Evolutionary conservation across 2,888 invertebrate species (phyloP), one percentile per base, ranked within the genome.

Genomic region (Clanis bilineata): DNA sequence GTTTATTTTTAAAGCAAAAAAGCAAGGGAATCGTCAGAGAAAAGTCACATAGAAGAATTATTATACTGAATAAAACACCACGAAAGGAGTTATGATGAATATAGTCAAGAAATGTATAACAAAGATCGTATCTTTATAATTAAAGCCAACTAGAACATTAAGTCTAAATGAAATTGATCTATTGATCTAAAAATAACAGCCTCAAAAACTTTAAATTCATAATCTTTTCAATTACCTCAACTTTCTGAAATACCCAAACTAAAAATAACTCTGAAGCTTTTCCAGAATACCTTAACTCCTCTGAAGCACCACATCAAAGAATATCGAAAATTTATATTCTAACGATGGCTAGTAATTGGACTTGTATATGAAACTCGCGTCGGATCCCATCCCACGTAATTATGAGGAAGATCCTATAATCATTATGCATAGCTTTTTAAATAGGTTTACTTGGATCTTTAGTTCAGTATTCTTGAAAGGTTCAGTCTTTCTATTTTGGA

Each of bases 281-380:
- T 81, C 79, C 63, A 77, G 73, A 36, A 38, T 15, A 45, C 12
- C 32, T 1, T 36, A 66, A n/a, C 41, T 71, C 71, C 54, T 63
- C 63, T 41, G 59, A 66, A 51, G 65, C 65, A 67, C 77, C 80
- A 76, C 80, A 74, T 77, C 73, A 69, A 80, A 80, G 79, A 80
- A 82, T 80, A 80, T 81, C 75, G 71, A 65, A 67, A 76, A 76
- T 82, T 79, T 80, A 76, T 82, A 80, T 82, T 80, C 78, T 83
- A 79, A 81, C 77, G 78, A 75, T 73, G 77, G 70, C 62, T 71
- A 72, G 76, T 83, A 82, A 83, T 83, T 85, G 80, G 78, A 79
- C 72, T 76, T 79, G 79, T 75, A 73, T 73, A 79, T 80, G 72
- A 76, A 69, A 66, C 62, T 65, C 56, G 57, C 63, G 61, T 64